Evolutionary conservation across 2,113 vertebrate species (phyloP), one percentile per base, ranked within the genome.

Genomic region (Erpornis zantholeuca): DNA sequence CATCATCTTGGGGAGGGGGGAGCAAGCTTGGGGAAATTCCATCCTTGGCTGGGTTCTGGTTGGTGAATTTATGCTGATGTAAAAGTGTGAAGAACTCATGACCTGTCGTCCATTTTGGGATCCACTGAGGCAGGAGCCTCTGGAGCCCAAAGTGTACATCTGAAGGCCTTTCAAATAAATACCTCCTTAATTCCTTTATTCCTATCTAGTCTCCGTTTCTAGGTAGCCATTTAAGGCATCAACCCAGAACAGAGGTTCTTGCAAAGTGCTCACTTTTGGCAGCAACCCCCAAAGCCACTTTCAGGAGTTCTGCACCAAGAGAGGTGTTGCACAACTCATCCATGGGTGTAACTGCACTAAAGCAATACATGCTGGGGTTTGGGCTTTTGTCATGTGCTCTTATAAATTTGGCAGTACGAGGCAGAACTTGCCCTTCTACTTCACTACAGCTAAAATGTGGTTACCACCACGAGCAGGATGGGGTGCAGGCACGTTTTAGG

Each of bases 401-500:
- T 36, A 40, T 42, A 49, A 69, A 69, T 60, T 42, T 57, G 47
- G 44, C 20, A 36, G 18, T 28, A 52, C 0, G 7, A 24, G 11
- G 31, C 57, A 72, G 73, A 73, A 54, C 12, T 77, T 65, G 6
- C 38, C 38, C 5, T 57, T 66, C 47, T 60, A 6, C 40, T 84
- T 68, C 56, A 24, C 22, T 81, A 20, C 29, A 65, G 25, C 24
- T 65, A 77, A 60, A 91, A 33, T 19, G 16, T 5, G 20, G 12
- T n/a, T n/a, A 50, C 3, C 2, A 4, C 64, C 28, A 6, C 1
- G 15, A 49, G 53, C 42, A 52, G 33, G 40, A 44, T 5, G 36
- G 52, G 50, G 7, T 11, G 29, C 31, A 22, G 38, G 12, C 0
- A 0, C 21, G 11, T 16, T 71, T 53, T 13, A 19, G 40, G 25